Percentiles rank a stretch among this genome's conserved stretches.
These are phyloP conservation scores for Drosophila aldrichi DNA, from an alignment of 2,888 invertebrate genomes.

Conservation along the genomic window DNA sequence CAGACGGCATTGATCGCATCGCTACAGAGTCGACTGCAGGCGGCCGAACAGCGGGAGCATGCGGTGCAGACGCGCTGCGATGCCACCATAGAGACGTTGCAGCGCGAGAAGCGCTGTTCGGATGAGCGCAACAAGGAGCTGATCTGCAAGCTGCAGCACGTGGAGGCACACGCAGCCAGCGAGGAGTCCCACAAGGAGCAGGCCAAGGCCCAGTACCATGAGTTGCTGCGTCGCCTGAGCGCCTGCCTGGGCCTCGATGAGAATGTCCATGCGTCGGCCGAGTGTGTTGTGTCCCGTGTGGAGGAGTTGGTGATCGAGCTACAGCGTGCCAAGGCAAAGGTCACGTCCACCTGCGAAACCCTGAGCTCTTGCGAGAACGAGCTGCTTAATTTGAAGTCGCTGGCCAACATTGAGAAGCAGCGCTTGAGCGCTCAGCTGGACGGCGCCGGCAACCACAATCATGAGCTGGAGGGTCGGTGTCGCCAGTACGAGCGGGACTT, in stretches of 20 bases:
- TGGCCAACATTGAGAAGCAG: conserved; percentile 88
- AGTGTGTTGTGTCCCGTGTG: conserved; percentile 91
- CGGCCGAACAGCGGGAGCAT: conserved; percentile 92
- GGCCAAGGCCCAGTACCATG: conserved; percentile 88
- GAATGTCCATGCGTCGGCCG: conserved; percentile 87
- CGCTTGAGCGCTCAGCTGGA: conserved; percentile 89
- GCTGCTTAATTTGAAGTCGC: conserved; percentile 82
- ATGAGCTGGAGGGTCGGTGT: conserved; percentile 90
- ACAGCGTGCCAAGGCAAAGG: conserved; percentile 88
- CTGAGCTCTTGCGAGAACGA: conserved; percentile 85
- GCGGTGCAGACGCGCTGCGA: conserved; percentile 89
- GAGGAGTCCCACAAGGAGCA: conserved; percentile 92
- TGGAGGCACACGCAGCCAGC: conserved; percentile 90
- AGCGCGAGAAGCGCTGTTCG: conserved; percentile 90
- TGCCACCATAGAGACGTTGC: conserved; percentile 90
- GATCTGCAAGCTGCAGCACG: conserved; percentile 90
- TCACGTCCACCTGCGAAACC: conserved; percentile 85
- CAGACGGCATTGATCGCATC: conserved; percentile 93
- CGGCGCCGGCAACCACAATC: conserved; percentile 87
- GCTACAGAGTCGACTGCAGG: conserved; percentile 91
- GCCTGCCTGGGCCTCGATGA: conserved; percentile 89
- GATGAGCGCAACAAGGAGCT: conserved; percentile 92
- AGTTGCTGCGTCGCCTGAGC: conserved; percentile 90
- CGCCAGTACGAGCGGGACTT: conserved; percentile 92
- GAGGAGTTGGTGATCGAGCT: conserved; percentile 92